A percentile compares a stretch with the other conserved stretches of the same genome.
Conservation (phyloP, 2,113 vertebrate genomes). For the Erythrolamprus reginae region DNA sequence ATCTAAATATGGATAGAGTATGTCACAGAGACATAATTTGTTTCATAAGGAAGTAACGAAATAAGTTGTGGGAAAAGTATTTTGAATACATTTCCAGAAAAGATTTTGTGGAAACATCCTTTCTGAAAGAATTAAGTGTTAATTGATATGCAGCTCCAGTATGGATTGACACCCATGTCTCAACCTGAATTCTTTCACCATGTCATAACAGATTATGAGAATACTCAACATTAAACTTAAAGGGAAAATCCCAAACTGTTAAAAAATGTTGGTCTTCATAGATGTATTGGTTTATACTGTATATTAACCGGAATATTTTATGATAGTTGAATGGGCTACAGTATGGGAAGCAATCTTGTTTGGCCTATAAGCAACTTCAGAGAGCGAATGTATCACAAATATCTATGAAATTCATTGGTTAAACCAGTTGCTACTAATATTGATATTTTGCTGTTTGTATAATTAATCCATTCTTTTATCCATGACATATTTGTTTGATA, state of each 20-base stretch:
- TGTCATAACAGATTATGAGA: background rate
- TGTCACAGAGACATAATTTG: background rate
- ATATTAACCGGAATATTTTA: background rate
- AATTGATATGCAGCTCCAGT: background rate
- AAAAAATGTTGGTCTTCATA: background rate
- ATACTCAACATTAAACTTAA: background rate
- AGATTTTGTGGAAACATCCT: background rate
- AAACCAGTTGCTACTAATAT: background rate
- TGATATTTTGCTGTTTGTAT: background rate
- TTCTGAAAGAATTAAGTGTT: background rate
- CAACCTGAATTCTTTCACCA: background rate
- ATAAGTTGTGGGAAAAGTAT: background rate
- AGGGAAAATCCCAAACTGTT: background rate
- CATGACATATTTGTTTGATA: background rate
- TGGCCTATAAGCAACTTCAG: background rate
- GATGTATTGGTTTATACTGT: background rate
- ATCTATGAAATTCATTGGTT: background rate
- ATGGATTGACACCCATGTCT: background rate
- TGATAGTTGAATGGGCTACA: background rate
- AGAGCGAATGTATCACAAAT: background rate
- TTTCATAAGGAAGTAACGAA: background rate
- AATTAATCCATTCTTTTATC: background rate
- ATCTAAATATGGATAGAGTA: background rate
- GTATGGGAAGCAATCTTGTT: background rate
- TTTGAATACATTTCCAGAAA: background rate